Conservation (phyloP, 2,113 vertebrate genomes). For the Arothron firmamentum region DNA sequence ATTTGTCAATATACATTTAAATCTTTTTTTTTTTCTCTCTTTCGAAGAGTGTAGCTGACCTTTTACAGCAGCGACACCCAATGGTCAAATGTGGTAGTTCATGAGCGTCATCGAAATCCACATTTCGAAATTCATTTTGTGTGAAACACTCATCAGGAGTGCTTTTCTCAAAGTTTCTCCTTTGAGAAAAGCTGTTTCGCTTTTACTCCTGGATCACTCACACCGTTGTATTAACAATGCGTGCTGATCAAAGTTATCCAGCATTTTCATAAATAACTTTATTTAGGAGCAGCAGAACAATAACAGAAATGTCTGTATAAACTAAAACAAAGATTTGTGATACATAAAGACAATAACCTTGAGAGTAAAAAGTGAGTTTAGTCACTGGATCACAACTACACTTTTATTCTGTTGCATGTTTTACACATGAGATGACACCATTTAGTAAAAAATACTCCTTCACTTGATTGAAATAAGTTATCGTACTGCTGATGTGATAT, state of each 20-base stretch:
- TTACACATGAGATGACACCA: not conserved
- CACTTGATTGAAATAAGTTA: not conserved
- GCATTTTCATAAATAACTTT: conserved; percentile 38
- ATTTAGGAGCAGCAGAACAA: conserved; percentile 43
- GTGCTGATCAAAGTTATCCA: too few species aligned
- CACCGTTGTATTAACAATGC: too few species aligned
- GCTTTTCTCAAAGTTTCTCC: too few species aligned
- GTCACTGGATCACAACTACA: not conserved
- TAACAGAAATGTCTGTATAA: conserved; percentile 26
- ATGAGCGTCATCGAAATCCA: not conserved
- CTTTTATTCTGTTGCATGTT: conserved; percentile 11
- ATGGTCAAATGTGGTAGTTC: conserved; percentile 27
- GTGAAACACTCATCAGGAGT: not conserved
- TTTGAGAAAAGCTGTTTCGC: not conserved
- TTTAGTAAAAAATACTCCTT: not conserved
- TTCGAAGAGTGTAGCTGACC: not conserved
- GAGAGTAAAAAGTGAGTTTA: not conserved
- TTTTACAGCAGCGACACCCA: conserved; percentile 46
- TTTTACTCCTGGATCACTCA: too few species aligned
- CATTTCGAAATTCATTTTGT: not conserved
- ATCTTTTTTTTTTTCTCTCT: not conserved
- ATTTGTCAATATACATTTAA: conserved; percentile 21
- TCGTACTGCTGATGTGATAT: not conserved
- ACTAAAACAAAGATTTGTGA: conserved; percentile 14
- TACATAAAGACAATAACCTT: not conserved